Base-by-base conservation (phyloP, 1,140 invertebrate genomes). In the Metopolophium dirhodum region DNA sequence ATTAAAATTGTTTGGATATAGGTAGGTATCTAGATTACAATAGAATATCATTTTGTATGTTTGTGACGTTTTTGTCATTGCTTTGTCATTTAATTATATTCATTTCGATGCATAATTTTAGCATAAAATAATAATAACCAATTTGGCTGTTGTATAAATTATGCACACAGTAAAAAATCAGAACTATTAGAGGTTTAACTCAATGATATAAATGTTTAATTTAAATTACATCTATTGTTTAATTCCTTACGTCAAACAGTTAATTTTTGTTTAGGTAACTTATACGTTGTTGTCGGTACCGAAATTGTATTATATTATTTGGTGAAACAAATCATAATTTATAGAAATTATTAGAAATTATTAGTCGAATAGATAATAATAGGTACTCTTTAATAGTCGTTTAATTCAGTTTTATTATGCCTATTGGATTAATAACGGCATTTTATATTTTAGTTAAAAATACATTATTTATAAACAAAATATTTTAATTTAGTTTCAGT, bases 81-180 rank as follows among this genome's bases (percentile, higher is more conserved):
- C 35, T 9, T 51, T 23, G 14, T 11, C 20, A 3, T 26, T 89
- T 57, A 20, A 26, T 54, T 89, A 20, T 18, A 11, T 89, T 89
- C 35, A 37, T 37, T 88, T 54, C 23, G 30, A 51, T 35, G 49
- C 49, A 54, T 54, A 57, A 89, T 89, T 89, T 54, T 37, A 54
- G 7, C 87, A 89, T 54, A 54, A 54, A 89, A 89, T 89, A 54
- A 54, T 89, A 89, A 54, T 37, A 37, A 89, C 49, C 8, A 9
- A 54, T 54, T 89, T 11, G 20, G n/a, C 7, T 37, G 20, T 8
- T n/a, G 45, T n/a, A 49, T 49, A 49, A 49, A 49, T 87, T 49
- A n/a, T 30, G 41, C 3, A 20, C 30, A 47, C 11, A 87, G 49
- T 14, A 87, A 87, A 45, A 87, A 87, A 87, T 22, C 45, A 87